A percentile compares a stretch with the other conserved stretches of the same genome.
Conservation (phyloP, 1,140 invertebrate genomes). For the Rhynchophorus ferrugineus region DNA sequence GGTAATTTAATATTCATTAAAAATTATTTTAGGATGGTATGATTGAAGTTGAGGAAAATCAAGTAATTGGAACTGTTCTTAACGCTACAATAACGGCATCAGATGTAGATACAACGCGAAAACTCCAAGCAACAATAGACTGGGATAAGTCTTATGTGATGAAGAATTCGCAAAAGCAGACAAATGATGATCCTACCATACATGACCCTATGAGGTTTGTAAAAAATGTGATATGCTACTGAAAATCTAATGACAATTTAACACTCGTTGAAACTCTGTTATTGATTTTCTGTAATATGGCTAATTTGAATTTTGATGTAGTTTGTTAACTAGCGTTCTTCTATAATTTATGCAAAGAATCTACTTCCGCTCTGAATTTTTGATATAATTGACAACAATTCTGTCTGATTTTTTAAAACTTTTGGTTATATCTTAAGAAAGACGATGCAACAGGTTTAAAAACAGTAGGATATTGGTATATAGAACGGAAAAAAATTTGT, state of each 20-base stretch:
- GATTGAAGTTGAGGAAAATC: slow-evolving; percentile 45
- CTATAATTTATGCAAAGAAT: too few species aligned
- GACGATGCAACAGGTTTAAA: too few species aligned
- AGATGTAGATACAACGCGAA: slow-evolving; percentile 48
- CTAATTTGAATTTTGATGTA: too few species aligned
- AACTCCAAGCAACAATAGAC: slow-evolving; percentile 46
- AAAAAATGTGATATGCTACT: not conserved
- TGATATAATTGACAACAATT: too few species aligned
- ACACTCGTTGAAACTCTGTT: not conserved
- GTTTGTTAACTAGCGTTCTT: too few species aligned
- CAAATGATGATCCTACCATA: slow-evolving; percentile 30
- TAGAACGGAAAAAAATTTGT: too few species aligned
- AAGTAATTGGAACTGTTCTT: slow-evolving; percentile 39
- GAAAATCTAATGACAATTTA: not conserved
- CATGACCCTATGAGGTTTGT: slow-evolving; percentile 9
- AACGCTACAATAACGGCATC: slow-evolving; percentile 41
- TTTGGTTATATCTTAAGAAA: too few species aligned
- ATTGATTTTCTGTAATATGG: too few species aligned
- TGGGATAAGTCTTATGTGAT: slow-evolving; percentile 48
- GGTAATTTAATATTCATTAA: too few species aligned
- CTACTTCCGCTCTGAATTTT: too few species aligned
- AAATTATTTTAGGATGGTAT: slow-evolving; percentile 19
- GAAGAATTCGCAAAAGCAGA: slow-evolving; percentile 43
- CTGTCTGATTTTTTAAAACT: too few species aligned
- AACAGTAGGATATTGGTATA: too few species aligned